Evolutionary conservation across 2,888 invertebrate species (phyloP).

Genomic region (Zhengitettix transpicula): DNA sequence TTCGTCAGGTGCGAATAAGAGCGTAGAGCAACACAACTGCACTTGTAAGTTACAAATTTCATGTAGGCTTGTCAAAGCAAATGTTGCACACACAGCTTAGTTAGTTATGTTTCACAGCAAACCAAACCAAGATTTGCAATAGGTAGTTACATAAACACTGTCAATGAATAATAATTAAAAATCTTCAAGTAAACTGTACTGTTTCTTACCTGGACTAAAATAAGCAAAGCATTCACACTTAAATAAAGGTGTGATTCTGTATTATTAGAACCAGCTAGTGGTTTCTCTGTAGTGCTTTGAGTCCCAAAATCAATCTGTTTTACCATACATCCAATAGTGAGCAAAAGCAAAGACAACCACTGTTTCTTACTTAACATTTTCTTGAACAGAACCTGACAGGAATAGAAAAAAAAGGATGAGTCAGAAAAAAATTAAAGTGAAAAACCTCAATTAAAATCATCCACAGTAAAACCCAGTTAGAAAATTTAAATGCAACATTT

Average conservation of each 20-base stretch:
- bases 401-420: not conserved
- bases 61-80: too few species aligned
- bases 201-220: conserved; percentile 27
- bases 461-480: too few species aligned
- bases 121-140: too few species aligned
- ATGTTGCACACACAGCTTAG: too few species aligned
- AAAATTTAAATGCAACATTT: too few species aligned
- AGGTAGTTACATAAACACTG: too few species aligned
- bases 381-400: conserved; percentile 66
- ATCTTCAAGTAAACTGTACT: not conserved
- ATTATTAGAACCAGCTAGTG: not conserved
- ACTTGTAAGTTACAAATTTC: too few species aligned
- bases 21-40: too few species aligned
- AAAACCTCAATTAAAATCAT: too few species aligned
- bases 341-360: conserved; percentile 74
- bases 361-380: conserved; percentile 63
- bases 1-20: too few species aligned
- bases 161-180: not conserved
- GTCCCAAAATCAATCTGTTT: conserved; percentile 50
- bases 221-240: conserved; percentile 24
- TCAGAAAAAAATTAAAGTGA: too few species aligned
- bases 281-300: not conserved
- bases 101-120: too few species aligned
- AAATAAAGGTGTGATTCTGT: conserved; percentile 16
- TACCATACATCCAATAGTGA: conserved; percentile 80